A percentile compares a stretch with the other conserved stretches of the same genome.
Conservation (phyloP, 2,888 invertebrate species). For the Sesamia inferens region DNA sequence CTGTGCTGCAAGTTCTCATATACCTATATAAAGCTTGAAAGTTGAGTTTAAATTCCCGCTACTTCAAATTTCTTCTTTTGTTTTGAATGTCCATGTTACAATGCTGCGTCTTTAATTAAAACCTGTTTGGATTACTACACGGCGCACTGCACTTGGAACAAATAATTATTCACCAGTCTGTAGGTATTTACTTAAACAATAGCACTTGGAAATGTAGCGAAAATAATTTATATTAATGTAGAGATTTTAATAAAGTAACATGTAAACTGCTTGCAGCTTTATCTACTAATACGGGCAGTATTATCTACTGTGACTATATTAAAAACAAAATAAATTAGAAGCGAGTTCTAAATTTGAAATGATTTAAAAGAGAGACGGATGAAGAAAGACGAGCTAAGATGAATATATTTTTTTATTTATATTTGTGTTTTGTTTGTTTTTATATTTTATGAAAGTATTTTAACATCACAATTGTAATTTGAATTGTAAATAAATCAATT, state of each 20-base stretch:
- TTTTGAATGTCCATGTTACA: neutral
- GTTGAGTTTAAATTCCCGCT: neutral
- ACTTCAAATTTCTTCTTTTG: neutral
- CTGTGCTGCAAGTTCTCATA: neutral
- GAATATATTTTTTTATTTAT: too few species aligned
- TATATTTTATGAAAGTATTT: too few species aligned
- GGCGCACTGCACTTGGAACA: neutral
- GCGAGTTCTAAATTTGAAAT: neutral
- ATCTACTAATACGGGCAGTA: neutral
- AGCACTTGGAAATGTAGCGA: neutral
- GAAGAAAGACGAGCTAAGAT: neutral
- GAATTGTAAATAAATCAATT: too few species aligned
- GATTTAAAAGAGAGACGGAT: neutral
- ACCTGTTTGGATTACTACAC: neutral
- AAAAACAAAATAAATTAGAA: neutral
- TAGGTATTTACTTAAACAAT: neutral
- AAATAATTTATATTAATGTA: neutral
- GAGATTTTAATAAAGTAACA: neutral
- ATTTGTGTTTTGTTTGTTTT: too few species aligned
- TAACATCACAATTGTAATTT: too few species aligned
- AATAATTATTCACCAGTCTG: neutral
- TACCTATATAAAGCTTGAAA: conserved; percentile 10
- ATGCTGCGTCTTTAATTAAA: neutral
- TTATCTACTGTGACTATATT: neutral
- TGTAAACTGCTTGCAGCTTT: neutral